phyloP scores from a whole-genome alignment of 1,140 invertebrate genomes.

The Hyposmocoma kahamanoa region DNA sequence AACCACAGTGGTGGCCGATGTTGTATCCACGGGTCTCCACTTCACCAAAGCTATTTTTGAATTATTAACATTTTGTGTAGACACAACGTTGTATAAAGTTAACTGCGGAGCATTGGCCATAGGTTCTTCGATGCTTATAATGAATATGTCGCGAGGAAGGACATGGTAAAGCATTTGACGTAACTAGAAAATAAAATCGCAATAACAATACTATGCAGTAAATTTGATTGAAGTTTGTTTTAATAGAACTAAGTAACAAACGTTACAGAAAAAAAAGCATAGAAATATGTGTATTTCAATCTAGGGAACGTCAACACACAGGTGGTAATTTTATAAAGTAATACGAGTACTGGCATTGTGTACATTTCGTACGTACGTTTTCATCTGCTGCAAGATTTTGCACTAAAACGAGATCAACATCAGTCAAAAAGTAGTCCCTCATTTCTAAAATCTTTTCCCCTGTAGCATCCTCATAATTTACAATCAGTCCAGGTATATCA shows the following conservation, averaged over 20 bases:
- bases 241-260: too few relatives aligned
- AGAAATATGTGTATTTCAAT: too few relatives aligned
- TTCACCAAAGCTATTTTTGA: slow-evolving; percentile 9
- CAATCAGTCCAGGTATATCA: slow-evolving; percentile 6
- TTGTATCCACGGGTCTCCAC: slow-evolving; percentile 12
- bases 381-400: slow-evolving; percentile 18
- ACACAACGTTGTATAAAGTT: slow-evolving; percentile 14
- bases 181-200: too few relatives aligned
- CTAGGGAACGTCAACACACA: too few relatives aligned
- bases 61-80: not conserved
- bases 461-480: slow-evolving; percentile 14
- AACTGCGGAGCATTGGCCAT: slow-evolving; percentile 1
- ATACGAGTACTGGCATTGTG: too few relatives aligned
- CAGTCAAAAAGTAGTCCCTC: not conserved
- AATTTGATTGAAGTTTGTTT: too few relatives aligned
- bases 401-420: slow-evolving; percentile 16
- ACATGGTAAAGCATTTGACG: slow-evolving; percentile 13
- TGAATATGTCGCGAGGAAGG: slow-evolving; percentile 11
- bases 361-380: slow-evolving; percentile 20
- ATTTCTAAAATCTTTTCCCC: slow-evolving; percentile 4
- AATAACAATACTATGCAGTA: too few relatives aligned
- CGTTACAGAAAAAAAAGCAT: too few relatives aligned
- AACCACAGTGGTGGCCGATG: slow-evolving; percentile 1
- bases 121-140: slow-evolving; percentile 12
- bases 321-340: too few relatives aligned